phyloP scores from a whole-genome alignment of 37 sponge, comb jelly and placozoan genomes.

The Geodia barretti region DNA sequence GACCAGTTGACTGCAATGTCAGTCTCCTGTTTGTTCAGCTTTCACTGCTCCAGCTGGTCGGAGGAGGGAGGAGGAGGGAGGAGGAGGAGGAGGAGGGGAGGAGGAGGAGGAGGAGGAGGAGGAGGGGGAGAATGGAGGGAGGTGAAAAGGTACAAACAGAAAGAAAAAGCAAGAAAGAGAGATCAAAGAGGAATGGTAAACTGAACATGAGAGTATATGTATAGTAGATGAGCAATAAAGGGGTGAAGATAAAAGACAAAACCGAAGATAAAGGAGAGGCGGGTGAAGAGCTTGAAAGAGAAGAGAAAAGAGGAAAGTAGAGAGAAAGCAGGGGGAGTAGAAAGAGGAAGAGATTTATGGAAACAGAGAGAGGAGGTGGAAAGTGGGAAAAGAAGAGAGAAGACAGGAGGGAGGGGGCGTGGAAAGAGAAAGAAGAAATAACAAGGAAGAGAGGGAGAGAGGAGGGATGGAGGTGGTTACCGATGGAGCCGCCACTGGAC shows the following conservation, averaged over 20 bases:
- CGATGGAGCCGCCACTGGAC: conserved; percentile 95
- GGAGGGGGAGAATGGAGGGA: not conserved
- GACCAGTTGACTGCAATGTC: conserved; percentile 99
- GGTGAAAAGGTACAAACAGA: too few relatives aligned
- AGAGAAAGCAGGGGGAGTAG: too few relatives aligned
- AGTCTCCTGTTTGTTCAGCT: conserved; percentile 97
- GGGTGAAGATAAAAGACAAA: too few relatives aligned
- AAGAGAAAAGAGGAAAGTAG: too few relatives aligned
- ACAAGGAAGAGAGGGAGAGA: not conserved
- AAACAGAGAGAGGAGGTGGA: not conserved
- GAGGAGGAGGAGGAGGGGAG: conserved; percentile 1
- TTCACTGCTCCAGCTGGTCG: conserved; percentile 93
- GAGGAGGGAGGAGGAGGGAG: not conserved
- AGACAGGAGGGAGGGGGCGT: not conserved
- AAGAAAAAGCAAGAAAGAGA: too few relatives aligned
- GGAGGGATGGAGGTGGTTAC: conserved; percentile 44
- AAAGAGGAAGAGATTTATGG: too few relatives aligned
- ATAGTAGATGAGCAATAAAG: too few relatives aligned
- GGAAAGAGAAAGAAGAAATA: not conserved
- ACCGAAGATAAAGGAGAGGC: too few relatives aligned
- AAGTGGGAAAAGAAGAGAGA: not conserved
- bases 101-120: not conserved
- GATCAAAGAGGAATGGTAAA: too few relatives aligned
- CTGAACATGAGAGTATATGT: too few relatives aligned
- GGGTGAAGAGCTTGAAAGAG: too few relatives aligned